Evolutionary conservation across 2,888 invertebrate genomes (phyloP).

Genomic region (Hemaris fuciformis): DNA sequence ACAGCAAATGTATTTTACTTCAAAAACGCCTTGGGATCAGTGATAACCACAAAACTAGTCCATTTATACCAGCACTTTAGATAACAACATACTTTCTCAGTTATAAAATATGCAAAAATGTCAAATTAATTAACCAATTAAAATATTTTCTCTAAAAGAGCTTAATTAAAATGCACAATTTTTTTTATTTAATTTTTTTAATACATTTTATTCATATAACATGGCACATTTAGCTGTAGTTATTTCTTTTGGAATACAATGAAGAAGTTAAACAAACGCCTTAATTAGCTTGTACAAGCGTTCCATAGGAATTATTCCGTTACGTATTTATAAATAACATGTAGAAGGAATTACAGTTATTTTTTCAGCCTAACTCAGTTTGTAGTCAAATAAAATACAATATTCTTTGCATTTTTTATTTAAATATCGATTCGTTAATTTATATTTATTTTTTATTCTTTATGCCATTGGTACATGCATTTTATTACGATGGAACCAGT

Average conservation of each 20-base stretch:
- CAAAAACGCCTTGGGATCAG: too few species aligned
- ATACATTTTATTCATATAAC: neutral
- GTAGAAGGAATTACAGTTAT: neutral
- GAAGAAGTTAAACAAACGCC: neutral
- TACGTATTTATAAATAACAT: neutral
- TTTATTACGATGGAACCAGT: too few species aligned
- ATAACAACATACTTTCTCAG: too few species aligned
- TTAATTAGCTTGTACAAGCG: neutral
- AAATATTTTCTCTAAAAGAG: neutral
- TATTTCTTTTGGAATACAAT: constrained; percentile 9
- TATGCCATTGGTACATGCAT: too few species aligned
- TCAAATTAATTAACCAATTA: neutral
- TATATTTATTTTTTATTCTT: too few species aligned
- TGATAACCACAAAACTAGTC: too few species aligned
- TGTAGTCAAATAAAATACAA: too few species aligned
- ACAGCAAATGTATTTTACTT: too few species aligned
- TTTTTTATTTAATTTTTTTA: neutral
- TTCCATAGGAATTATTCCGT: neutral
- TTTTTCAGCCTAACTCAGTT: neutral
- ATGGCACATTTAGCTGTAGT: constrained; percentile 1
- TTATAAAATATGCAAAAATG: neutral
- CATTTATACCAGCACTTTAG: too few species aligned
- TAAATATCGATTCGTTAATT: too few species aligned
- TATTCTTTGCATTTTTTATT: too few species aligned
- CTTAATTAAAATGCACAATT: neutral